Base-by-base conservation (phyloP, 2,113 vertebrate species). In the Myodes glareolus region DNA sequence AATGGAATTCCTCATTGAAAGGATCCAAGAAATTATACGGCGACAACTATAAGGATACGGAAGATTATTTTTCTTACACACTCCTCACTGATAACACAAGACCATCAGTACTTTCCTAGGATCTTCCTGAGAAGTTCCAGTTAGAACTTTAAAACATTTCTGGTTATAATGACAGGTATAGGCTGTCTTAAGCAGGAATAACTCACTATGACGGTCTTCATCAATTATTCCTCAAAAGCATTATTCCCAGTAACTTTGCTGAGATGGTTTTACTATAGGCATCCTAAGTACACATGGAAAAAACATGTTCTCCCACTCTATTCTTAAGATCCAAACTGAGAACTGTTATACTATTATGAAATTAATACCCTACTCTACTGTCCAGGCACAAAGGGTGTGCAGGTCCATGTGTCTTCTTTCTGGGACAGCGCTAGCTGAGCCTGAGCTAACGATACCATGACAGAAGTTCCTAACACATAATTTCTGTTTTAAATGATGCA, bases 61-160 rank as follows among this genome's bases (percentile, higher is more conserved):
- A 25, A n/a, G 91, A 93, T 96, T 91, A 50, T 82, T 95, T 90
- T 94, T 95, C 67, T 82, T 82, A 95, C 1, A 47, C 21, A 76
- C 70, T 94, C 88, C 23, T 72, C 72, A 81, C 4, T 93, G 31
- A 95, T 52, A 81, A 63, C 45, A 77, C 25, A 92, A 84, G 17
- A 68, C 13, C 47, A 94, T 0, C 58, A 70, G 13, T 63, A 80
- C 3, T 52, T 72, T 72, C 65, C 50, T 85, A 88, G 76, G 23
- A 29, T 73, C 70, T 82, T 84, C 61, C 82, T 29, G n/a, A 88
- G 47, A 13, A 90, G 65, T 78, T 89, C 55, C 21, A 52, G 10
- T 68, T 78, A 89, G 77, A 72, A 29, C 90, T 95, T 92, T 45
- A 33, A 50, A 95, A 67, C 33, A 81, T 76, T 94, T 16, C 75